A percentile compares a stretch with the other conserved stretches of the same genome.
These are phyloP conservation scores for Craniophora ligustri DNA, from an alignment of 2,888 invertebrate genomes.

Conservation along the genomic window DNA sequence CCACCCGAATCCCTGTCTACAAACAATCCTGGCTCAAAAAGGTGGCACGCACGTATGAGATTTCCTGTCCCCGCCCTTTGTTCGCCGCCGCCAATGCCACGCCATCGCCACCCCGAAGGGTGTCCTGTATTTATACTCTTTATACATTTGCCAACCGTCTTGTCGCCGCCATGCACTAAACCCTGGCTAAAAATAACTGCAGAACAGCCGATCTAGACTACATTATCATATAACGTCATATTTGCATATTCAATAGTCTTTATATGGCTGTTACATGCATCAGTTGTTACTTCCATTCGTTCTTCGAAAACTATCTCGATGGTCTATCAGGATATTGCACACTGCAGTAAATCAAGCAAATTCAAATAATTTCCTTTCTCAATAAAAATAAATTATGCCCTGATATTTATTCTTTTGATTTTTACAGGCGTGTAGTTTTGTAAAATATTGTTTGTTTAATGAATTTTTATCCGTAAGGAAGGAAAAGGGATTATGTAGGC, in stretches of 20 bases:
- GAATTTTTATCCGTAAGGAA: conserved; percentile 19
- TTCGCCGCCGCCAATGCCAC: conserved; percentile 70
- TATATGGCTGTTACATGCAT: neutral
- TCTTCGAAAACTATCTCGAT: conserved; percentile 9
- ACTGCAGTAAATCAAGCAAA: neutral
- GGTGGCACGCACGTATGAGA: conserved; percentile 56
- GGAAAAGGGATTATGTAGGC: conserved; percentile 17
- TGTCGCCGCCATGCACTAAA: conserved; percentile 31
- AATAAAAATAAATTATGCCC: neutral
- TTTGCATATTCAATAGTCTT: neutral
- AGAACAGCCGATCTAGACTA: conserved; percentile 8
- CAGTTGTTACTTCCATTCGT: neutral
- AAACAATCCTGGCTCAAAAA: conserved; percentile 47
- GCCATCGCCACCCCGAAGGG: conserved; percentile 47
- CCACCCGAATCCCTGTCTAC: conserved; percentile 20
- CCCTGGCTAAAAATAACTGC: conserved; percentile 50
- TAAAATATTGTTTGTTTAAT: conserved; percentile 21
- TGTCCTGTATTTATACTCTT: conserved; percentile 50
- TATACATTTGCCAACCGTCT: conserved; percentile 53
- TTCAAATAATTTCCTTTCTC: neutral
- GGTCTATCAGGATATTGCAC: conserved; percentile 13
- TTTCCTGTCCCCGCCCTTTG: conserved; percentile 65
- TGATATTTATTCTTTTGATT: conserved; percentile 1
- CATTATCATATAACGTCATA: conserved; percentile 5
- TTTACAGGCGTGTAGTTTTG: conserved; percentile 11